Evolutionary conservation across 1,140 invertebrate genomes (phyloP).

Genomic region (Seison nebaliae): DNA sequence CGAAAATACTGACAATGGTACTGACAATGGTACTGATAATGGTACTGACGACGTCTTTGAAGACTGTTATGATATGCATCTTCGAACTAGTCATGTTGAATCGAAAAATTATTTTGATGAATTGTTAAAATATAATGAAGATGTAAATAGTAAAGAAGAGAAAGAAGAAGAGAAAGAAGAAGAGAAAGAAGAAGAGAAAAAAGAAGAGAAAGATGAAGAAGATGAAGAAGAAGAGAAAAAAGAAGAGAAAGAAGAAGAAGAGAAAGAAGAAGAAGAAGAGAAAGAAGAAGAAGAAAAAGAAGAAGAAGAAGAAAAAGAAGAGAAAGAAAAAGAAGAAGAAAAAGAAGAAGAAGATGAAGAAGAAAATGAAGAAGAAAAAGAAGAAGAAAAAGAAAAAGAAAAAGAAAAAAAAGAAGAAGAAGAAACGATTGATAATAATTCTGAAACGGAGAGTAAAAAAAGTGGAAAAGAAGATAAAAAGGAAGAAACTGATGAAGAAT

Average conservation of each 20-base stretch:
- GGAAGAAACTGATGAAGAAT: no score
- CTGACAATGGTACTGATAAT: background rate
- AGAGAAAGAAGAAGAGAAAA: background rate
- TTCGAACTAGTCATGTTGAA: background rate
- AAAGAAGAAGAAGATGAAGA: background rate
- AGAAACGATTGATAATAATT: conserved; percentile 1
- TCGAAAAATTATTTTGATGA: background rate
- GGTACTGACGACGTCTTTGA: background rate
- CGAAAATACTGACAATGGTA: background rate
- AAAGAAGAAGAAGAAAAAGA: background rate
- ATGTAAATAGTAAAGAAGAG: background rate
- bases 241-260: background rate
- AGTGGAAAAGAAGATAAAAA: no score
- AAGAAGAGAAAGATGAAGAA: background rate
- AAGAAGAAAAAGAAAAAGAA: background rate
- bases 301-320: background rate
- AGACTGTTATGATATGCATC: background rate
- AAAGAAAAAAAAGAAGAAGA: background rate
- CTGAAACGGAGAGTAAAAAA: background rate
- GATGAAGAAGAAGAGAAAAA: background rate
- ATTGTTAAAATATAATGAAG: background rate
- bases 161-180: background rate
- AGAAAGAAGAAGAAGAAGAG: background rate
- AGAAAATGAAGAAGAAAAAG: background rate
- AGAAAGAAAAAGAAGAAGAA: background rate